Evolutionary conservation across 2,888 invertebrate genomes (phyloP).

Genomic region (Tetragnatha montana): DNA sequence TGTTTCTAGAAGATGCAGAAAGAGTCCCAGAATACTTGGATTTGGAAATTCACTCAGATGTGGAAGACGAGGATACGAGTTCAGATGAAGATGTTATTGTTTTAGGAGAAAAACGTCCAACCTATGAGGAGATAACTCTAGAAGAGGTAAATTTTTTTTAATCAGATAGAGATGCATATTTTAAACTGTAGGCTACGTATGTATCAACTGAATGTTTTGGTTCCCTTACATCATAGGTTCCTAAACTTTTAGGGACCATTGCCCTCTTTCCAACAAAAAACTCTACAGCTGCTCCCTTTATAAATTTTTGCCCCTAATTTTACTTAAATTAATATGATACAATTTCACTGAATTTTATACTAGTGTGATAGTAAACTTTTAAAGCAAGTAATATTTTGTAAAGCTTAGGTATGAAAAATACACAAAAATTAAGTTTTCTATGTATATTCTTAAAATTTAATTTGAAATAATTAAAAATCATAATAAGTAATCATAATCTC

Average conservation of each 20-base stretch:
- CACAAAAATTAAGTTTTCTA: too few relatives aligned
- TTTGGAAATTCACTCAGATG: neutral
- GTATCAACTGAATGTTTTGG: too few relatives aligned
- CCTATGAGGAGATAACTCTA: constrained; percentile 55
- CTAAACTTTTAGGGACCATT: neutral
- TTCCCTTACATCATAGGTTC: neutral
- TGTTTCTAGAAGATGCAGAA: constrained; percentile 23
- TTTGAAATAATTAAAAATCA: too few relatives aligned
- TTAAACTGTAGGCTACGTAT: too few relatives aligned
- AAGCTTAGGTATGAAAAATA: too few relatives aligned
- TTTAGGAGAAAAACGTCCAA: constrained; percentile 49
- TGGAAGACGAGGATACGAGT: neutral
- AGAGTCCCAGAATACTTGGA: constrained; percentile 26
- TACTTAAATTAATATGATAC: too few relatives aligned
- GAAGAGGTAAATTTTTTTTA: constrained; percentile 28
- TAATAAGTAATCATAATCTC: too few relatives aligned
- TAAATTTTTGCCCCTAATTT: neutral
- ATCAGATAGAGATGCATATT: neutral
- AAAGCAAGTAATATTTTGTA: too few relatives aligned
- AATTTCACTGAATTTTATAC: too few relatives aligned
- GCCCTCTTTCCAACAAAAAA: neutral
- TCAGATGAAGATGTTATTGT: constrained; percentile 50
- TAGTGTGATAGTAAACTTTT: too few relatives aligned
- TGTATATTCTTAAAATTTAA: too few relatives aligned
- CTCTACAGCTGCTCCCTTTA: neutral